Percentiles rank a stretch among this genome's conserved stretches.
These are phyloP conservation scores for Ptychochromis oligacanthus DNA, from an alignment of 2,113 vertebrate genomes.

Conservation along the genomic window DNA sequence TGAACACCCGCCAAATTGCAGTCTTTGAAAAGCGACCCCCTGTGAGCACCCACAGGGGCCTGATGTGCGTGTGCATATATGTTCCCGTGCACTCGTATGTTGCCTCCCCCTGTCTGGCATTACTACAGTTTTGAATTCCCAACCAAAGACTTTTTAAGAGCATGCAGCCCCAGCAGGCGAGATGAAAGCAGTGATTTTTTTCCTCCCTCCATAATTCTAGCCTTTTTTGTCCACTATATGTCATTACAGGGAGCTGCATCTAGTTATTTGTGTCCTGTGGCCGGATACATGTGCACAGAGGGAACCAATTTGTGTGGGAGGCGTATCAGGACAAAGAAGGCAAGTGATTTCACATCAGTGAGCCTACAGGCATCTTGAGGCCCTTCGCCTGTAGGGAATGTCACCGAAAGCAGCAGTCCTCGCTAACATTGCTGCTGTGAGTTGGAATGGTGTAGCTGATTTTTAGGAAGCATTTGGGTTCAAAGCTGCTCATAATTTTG, in stretches of 20 bases:
- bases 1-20: constrained; percentile 60
- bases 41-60: constrained; percentile 26
- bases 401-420: neutral
- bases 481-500: neutral
- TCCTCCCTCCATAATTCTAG: constrained; percentile 74
- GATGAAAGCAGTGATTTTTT: constrained; percentile 72
- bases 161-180: constrained; percentile 63
- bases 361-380: constrained; percentile 57
- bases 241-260: constrained; percentile 79
- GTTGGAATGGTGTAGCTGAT: neutral
- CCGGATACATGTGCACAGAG: constrained; percentile 78
- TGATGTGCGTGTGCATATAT: constrained; percentile 46
- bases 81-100: constrained; percentile 15
- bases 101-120: constrained; percentile 24
- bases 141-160: constrained; percentile 58
- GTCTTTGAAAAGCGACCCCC: constrained; percentile 48
- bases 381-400: constrained; percentile 23
- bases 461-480: neutral
- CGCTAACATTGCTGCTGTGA: constrained; percentile 6
- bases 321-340: constrained; percentile 61
- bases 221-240: constrained; percentile 75
- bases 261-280: constrained; percentile 82
- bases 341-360: constrained; percentile 62
- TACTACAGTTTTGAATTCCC: constrained; percentile 55
- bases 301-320: constrained; percentile 78